phyloP scores from a whole-genome alignment of 2,113 vertebrate genomes.

The Chaetorhynchus papuensis region DNA sequence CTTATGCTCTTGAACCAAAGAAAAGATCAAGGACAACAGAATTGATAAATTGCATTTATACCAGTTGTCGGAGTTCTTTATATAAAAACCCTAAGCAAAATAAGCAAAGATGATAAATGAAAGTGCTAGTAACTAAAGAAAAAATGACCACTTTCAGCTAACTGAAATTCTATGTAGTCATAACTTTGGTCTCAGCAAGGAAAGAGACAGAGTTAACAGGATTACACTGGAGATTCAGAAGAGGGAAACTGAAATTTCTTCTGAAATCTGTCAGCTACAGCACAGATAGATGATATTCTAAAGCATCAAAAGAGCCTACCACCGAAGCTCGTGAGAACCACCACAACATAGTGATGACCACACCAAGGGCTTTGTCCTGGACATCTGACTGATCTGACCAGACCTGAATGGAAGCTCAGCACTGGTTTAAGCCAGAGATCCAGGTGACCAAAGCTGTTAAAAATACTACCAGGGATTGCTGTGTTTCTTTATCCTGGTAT shows the following conservation, averaged over 20 bases:
- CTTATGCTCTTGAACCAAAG: background rate
- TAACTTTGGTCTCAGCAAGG: background rate
- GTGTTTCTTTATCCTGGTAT: background rate
- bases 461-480: background rate
- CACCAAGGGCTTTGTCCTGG: background rate
- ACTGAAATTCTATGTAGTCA: background rate
- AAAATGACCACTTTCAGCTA: background rate
- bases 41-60: background rate
- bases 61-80: accelerated
- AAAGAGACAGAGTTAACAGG: background rate
- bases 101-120: background rate
- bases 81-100: background rate
- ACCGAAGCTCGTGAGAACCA: background rate
- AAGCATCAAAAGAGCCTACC: background rate
- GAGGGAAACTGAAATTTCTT: background rate
- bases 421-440: background rate
- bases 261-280: background rate
- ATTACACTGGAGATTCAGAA: background rate
- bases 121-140: background rate
- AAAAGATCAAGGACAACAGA: background rate
- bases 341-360: background rate
- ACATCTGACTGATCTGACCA: background rate
- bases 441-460: background rate
- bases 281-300: background rate
- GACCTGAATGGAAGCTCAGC: background rate